Evolutionary conservation across 2,797 vertebrate species (phyloP), one percentile per base, ranked within the genome.

Genomic region (Alca torda): DNA sequence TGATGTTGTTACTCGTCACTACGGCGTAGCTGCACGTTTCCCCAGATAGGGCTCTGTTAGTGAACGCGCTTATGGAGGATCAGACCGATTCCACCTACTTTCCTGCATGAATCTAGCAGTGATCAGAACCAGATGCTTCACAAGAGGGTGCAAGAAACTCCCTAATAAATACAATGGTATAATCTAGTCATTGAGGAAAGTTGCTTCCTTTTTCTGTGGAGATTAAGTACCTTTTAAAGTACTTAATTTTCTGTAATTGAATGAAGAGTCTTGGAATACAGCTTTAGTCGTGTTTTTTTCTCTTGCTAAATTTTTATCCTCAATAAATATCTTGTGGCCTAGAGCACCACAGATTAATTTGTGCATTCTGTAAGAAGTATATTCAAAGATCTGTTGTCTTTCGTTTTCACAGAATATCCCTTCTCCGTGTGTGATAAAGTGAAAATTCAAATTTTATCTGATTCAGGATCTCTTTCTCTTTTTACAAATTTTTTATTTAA

Each of bases 191-290:
- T 24, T 68, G 78, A 68, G 72, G 45, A 87, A 83, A 87, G 39
- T 76, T 80, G 60, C 87, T 74, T 90, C 53, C 51, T 87, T 96
- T 73, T 91, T 76, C 84, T 11, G 2, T 59, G 72, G 78, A 92
- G 63, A 83, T 94, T 67, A 92, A 93, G 26, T 33, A 39, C 18
- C 63, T 46, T 82, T 90, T 87, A 87, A 94, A 82, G 89, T 82
- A 79, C 73, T 92, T 93, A 70, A 87, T 92, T 92, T 96, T 95
- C 70, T 63, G 33, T 93, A 92, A 94, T 83, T 93, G 63, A 87
- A 90, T 83, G 64, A 87, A 87, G 39, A 87, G 50, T 81, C 61
- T 86, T 78, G 78, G 45, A 88, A 70, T 77, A 45, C 20, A 67
- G 41, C 19, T 83, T 90, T 60, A 50, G 68, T 57, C 12, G 46